Conservation (phyloP, 2,888 invertebrate species). For the Sceliomorpha sp. region DNA sequence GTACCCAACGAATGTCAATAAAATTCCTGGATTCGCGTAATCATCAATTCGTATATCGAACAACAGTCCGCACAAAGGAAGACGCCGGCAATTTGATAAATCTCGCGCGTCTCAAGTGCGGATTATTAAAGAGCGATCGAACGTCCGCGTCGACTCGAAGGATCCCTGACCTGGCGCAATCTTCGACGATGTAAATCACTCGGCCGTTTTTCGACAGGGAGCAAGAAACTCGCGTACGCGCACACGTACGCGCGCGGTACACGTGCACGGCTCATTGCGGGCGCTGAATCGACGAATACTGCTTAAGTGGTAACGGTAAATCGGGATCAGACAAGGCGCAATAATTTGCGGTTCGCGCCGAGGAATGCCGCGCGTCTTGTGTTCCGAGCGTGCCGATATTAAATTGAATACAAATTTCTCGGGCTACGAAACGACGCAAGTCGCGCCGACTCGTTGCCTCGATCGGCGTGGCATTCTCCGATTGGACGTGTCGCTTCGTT, state of each 20-base stretch:
- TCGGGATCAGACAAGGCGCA: slow-evolving; percentile 62
- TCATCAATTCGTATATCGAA: no score
- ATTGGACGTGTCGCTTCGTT: no score
- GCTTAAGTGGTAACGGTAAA: slow-evolving; percentile 66
- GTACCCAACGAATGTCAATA: slow-evolving; percentile 15
- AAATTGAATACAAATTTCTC: slow-evolving; percentile 55
- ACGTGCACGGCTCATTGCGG: slow-evolving; percentile 29
- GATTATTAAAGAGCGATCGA: no score
- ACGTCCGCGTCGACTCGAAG: slow-evolving; percentile 9
- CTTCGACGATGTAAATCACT: slow-evolving; percentile 34
- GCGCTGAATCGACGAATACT: slow-evolving; percentile 44
- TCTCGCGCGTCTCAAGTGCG: no score
- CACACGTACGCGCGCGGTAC: slow-evolving; percentile 21
- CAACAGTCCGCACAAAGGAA: no score
- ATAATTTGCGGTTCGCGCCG: slow-evolving; percentile 56
- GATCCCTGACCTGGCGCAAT: slow-evolving; percentile 23
- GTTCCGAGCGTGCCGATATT: slow-evolving; percentile 50
- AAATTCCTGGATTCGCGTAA: slow-evolving; percentile 10
- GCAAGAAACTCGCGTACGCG: slow-evolving; percentile 25
- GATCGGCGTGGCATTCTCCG: no score
- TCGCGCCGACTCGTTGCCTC: slow-evolving; percentile 14
- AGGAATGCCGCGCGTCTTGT: slow-evolving; percentile 54
- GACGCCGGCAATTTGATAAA: no score
- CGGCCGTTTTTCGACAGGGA: slow-evolving; percentile 27
- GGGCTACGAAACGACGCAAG: slow-evolving; percentile 37